Evolutionary conservation across 1,140 invertebrate genomes (phyloP), one percentile per base, ranked within the genome.

Genomic region (Wasmannia auropunctata): DNA sequence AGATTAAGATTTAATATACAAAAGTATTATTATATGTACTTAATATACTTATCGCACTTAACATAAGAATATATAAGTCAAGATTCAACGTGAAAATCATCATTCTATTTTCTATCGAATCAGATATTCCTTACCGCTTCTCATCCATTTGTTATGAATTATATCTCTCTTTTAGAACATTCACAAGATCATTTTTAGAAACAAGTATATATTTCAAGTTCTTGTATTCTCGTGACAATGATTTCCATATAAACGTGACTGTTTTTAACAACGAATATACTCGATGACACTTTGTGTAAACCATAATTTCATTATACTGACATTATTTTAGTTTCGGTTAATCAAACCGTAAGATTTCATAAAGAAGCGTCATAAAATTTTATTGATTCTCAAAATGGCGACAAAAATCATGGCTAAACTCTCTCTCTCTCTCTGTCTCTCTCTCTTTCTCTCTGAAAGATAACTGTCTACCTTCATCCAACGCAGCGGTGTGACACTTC

Each of bases 391-490:
- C 37, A 63, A 25, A 80, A 58, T 43, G 85, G 58, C 46, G 49
- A 74, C 69, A 79, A 91, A 90, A 91, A 91, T 90, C 89, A 90
- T 90, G 67, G 63, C n/a, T 22, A 51, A 79, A 74, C 22, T 67
- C 31, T 54, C 58, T 77, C 31, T 56, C 72, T 76, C 90, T 87
- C 43, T 77, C 56, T 76, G 7, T 43, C 16, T 60, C 37, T 43
- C 65, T 81, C 90, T 49, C 5, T 72, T 34, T 46, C 58, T 83
- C 88, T 54, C 0, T 37, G 92, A 94, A 94, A 94, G 94, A 94
- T 93, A 93, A 92, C 91, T 90, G 91, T 91, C 91, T 83, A 88
- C 79, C 92, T 92, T 89, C 88, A 88, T 87, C 91, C 76, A 86
- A 75, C 91, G 89, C n/a, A n/a, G 74, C 86, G 77, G 87, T 77